Evolutionary conservation across 2,888 invertebrate species (phyloP).

Genomic region (Scaptomyza cyrtandrae): DNA sequence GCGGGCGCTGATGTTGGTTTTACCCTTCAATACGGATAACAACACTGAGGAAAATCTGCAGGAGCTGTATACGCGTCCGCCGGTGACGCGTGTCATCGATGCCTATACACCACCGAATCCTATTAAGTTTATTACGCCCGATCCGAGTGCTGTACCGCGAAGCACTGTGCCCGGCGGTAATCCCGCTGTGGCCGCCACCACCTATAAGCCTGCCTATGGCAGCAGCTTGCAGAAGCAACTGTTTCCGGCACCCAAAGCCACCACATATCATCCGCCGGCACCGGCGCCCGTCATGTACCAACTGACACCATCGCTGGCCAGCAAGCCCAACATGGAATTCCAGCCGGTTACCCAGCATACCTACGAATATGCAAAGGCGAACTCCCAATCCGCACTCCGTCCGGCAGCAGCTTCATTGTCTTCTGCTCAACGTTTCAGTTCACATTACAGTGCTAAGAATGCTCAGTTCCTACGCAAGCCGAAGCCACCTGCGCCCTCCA

Average conservation of each 20-base stretch:
- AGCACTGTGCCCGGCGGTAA: slow-evolving; percentile 73
- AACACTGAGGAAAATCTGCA: slow-evolving; percentile 83
- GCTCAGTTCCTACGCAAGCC: slow-evolving; percentile 74
- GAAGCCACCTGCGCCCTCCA: slow-evolving; percentile 22
- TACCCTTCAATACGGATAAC: slow-evolving; percentile 84
- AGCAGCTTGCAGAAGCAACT: slow-evolving; percentile 45
- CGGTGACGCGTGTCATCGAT: slow-evolving; percentile 83
- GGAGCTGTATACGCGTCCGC: slow-evolving; percentile 83
- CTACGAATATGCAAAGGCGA: slow-evolving; percentile 29
- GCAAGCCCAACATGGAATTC: slow-evolving; percentile 57
- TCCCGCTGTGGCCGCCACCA: slow-evolving; percentile 84
- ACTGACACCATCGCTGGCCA: slow-evolving; percentile 56
- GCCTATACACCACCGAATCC: slow-evolving; percentile 79
- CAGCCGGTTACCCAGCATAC: slow-evolving; percentile 58
- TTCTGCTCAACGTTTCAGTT: slow-evolving; percentile 80
- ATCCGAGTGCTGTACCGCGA: slow-evolving; percentile 70
- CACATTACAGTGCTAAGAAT: slow-evolving; percentile 85
- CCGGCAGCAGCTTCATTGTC: slow-evolving; percentile 11
- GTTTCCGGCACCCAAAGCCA: slow-evolving; percentile 67
- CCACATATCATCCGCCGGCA: slow-evolving; percentile 78
- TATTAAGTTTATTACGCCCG: slow-evolving; percentile 79
- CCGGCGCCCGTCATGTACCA: slow-evolving; percentile 69
- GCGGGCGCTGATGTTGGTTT: slow-evolving; percentile 84
- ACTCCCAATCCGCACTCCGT: neutral
- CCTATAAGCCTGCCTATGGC: slow-evolving; percentile 85